Percentiles rank a stretch among this genome's conserved stretches.
These are phyloP conservation scores for Polypedilum pembai DNA, from an alignment of 1,140 invertebrate genomes.

Conservation along the genomic window DNA sequence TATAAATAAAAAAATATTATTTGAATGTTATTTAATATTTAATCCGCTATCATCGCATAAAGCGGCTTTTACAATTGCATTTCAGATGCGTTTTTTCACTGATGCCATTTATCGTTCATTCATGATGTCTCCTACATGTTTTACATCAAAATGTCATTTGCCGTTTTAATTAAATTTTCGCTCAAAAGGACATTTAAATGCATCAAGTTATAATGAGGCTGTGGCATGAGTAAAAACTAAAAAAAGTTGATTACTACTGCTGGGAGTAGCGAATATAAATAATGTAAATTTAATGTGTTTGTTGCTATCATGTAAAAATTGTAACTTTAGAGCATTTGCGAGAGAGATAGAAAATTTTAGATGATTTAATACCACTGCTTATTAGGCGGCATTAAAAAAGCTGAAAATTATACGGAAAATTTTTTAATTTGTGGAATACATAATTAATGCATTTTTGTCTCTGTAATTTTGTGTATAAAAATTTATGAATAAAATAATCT, in stretches of 20 bases:
- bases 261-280: too few relatives aligned
- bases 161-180: slow-evolving; percentile 25
- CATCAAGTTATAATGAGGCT: not conserved
- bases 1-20: not conserved
- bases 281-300: too few relatives aligned
- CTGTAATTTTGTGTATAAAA: too few relatives aligned
- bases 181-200: slow-evolving; percentile 27
- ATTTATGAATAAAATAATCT: too few relatives aligned
- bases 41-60: slow-evolving; percentile 10
- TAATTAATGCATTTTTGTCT: too few relatives aligned
- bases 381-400: too few relatives aligned
- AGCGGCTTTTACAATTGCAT: slow-evolving; percentile 3
- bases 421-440: too few relatives aligned
- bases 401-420: too few relatives aligned
- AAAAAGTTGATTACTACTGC: not conserved
- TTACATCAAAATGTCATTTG: slow-evolving; percentile 28
- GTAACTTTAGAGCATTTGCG: too few relatives aligned
- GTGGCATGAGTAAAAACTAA: not conserved
- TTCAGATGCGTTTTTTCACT: not conserved
- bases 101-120: slow-evolving; percentile 8
- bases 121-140: not conserved
- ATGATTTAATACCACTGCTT: too few relatives aligned
- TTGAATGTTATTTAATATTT: slow-evolving; percentile 21
- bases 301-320: too few relatives aligned
- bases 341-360: too few relatives aligned